Conservation (phyloP, 2,888 invertebrate species). For the Parnassius smintheus region DNA sequence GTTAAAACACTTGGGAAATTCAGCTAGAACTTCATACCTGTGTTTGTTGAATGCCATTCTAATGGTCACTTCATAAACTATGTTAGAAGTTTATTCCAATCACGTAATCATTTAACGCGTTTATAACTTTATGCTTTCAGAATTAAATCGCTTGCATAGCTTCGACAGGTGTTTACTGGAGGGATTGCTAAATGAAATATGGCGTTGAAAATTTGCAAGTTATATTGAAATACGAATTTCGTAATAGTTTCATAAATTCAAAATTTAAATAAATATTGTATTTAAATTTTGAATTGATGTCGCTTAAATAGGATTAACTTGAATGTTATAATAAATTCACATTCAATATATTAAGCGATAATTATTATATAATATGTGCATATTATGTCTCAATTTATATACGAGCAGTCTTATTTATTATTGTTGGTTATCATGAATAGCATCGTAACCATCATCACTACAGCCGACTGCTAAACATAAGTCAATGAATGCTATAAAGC, state of each 20-base stretch:
- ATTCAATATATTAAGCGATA: too few species aligned
- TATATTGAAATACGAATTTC: conserved; percentile 15
- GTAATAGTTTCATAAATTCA: too few species aligned
- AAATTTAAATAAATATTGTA: too few species aligned
- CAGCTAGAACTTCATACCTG: conserved; percentile 1
- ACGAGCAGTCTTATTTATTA: too few species aligned
- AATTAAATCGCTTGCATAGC: conserved; percentile 3
- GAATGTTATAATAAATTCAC: conserved; percentile 7
- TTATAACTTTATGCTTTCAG: conserved; percentile 9
- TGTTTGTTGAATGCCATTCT: conserved; percentile 11
- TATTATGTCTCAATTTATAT: too few species aligned
- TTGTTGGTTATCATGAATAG: too few species aligned
- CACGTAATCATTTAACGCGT: conserved; percentile 18
- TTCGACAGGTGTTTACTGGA: conserved; percentile 18
- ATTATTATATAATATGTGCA: too few species aligned
- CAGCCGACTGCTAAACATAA: too few species aligned
- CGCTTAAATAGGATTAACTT: conserved; percentile 4
- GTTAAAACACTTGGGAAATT: conserved; percentile 20
- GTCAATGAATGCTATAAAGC: too few species aligned
- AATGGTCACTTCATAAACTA: conserved; percentile 14
- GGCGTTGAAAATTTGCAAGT: conserved; percentile 18
- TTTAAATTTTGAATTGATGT: background rate
- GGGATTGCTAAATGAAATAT: conserved; percentile 10
- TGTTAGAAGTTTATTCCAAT: conserved; percentile 14
- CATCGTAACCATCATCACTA: too few species aligned